A percentile compares a stretch with the other conserved stretches of the same genome.
Evolutionary conservation across 1,140 invertebrate species (phyloP).

Genomic region (Halesus radiatus): DNA sequence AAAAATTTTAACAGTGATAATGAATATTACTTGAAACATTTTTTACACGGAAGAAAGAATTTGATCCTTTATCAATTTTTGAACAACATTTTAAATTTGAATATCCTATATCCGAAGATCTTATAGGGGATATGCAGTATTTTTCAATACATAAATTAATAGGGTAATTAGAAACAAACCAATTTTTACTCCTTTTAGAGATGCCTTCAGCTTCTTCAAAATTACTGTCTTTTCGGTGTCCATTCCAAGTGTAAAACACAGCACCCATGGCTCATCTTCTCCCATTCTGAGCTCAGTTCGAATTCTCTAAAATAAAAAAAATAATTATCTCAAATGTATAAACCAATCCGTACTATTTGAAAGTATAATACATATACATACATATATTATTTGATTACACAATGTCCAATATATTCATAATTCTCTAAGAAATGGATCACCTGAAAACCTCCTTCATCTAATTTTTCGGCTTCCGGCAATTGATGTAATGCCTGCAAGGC

Average conservation of each 20-base stretch:
- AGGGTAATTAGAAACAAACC: constrained; percentile 59
- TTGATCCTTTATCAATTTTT: too few species aligned
- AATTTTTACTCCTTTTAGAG: constrained; percentile 73
- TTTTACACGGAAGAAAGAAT: too few species aligned
- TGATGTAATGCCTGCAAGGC: constrained; percentile 70
- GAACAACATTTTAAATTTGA: too few species aligned
- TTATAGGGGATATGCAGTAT: too few species aligned
- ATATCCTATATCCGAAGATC: too few species aligned
- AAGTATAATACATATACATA: too few species aligned
- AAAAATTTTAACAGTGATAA: too few species aligned
- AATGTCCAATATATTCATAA: too few species aligned
- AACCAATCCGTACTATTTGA: too few species aligned
- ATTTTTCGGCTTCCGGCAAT: constrained; percentile 69
- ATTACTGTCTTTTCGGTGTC: constrained; percentile 70
- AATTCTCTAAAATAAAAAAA: constrained; percentile 62
- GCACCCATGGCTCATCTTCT: constrained; percentile 72
- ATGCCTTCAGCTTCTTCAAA: constrained; percentile 74
- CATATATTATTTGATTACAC: too few species aligned
- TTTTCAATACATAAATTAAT: too few species aligned
- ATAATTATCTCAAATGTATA: not conserved
- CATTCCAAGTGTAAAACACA: constrained; percentile 76
- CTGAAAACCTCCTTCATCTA: constrained; percentile 70
- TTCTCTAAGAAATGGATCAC: constrained; percentile 59
- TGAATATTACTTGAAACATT: too few species aligned
- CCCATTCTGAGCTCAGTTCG: constrained; percentile 62